Evolutionary conservation across 2,113 vertebrate genomes (phyloP).

Genomic region (Sorex araneus): DNA sequence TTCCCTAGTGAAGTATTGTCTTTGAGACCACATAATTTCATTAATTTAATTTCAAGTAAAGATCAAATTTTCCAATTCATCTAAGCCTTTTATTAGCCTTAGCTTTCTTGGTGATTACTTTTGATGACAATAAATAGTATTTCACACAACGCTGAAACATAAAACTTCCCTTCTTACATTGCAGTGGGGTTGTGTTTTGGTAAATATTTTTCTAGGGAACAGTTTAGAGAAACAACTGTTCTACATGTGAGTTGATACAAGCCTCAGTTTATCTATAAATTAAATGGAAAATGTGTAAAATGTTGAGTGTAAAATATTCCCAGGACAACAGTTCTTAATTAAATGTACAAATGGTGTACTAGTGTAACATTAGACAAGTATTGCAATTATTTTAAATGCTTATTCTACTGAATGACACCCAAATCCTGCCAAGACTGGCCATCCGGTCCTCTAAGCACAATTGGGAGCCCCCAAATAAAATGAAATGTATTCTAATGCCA

Average conservation of each 20-base stretch:
- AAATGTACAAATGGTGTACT: not conserved
- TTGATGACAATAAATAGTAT: slow-evolving; percentile 73
- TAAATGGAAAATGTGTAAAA: slow-evolving; percentile 12
- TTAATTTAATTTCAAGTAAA: slow-evolving; percentile 80
- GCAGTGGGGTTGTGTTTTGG: slow-evolving; percentile 29
- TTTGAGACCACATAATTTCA: slow-evolving; percentile 75
- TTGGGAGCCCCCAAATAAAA: no score
- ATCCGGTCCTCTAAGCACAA: no score
- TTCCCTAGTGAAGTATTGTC: slow-evolving; percentile 40
- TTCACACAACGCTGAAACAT: slow-evolving; percentile 54
- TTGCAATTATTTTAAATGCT: not conserved
- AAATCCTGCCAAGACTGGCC: no score
- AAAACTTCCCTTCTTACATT: slow-evolving; percentile 52
- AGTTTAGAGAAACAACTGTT: not conserved
- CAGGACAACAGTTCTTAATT: slow-evolving; percentile 10
- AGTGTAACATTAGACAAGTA: not conserved
- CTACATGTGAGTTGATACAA: slow-evolving; percentile 49
- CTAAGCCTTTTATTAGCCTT: slow-evolving; percentile 76
- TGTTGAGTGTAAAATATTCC: slow-evolving; percentile 53
- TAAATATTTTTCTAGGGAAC: slow-evolving; percentile 51
- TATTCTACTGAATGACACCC: no score
- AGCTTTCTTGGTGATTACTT: slow-evolving; percentile 76
- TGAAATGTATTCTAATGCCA: not conserved
- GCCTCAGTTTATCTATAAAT: slow-evolving; percentile 71
- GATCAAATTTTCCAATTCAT: slow-evolving; percentile 79